Evolutionary conservation across 2,797 vertebrate genomes (phyloP).

Genomic region (Ctenochaetus hawaiiensis): DNA sequence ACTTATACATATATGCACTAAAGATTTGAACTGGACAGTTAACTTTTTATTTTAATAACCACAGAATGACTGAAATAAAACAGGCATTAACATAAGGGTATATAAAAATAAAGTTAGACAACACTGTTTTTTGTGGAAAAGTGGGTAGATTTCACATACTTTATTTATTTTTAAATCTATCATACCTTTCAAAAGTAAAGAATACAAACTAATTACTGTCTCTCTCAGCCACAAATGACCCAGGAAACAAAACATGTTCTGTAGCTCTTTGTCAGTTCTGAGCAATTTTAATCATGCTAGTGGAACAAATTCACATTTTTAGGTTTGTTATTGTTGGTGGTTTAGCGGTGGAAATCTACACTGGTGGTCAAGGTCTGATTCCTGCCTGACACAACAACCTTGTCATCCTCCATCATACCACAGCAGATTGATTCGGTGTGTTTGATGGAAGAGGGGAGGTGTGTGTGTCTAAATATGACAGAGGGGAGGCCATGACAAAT

Average conservation of each 20-base stretch:
- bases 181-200: background rate
- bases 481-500: conserved; percentile 49
- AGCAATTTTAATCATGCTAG: conserved; percentile 27
- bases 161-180: too few relatives aligned
- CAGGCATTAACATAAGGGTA: background rate
- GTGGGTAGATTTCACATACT: background rate
- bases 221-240: conserved; percentile 36
- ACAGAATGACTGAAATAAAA: conserved; percentile 1
- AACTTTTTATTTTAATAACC: background rate
- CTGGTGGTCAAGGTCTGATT: conserved; percentile 56
- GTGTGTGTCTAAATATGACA: conserved; percentile 41
- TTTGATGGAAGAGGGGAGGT: conserved; percentile 46
- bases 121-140: background rate
- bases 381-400: conserved; percentile 43
- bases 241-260: conserved; percentile 24
- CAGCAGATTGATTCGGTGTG: conserved; percentile 40
- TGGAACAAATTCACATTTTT: conserved; percentile 36
- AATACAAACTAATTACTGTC: conserved; percentile 42
- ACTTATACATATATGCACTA: too few relatives aligned
- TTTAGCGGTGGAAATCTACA: conserved; percentile 37
- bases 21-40: background rate
- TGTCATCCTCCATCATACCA: conserved; percentile 36
- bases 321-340: conserved; percentile 58
- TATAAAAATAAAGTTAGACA: background rate
- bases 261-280: conserved; percentile 21